phyloP scores from a whole-genome alignment of 2,797 vertebrate genomes.

The Lacerta viridis region DNA sequence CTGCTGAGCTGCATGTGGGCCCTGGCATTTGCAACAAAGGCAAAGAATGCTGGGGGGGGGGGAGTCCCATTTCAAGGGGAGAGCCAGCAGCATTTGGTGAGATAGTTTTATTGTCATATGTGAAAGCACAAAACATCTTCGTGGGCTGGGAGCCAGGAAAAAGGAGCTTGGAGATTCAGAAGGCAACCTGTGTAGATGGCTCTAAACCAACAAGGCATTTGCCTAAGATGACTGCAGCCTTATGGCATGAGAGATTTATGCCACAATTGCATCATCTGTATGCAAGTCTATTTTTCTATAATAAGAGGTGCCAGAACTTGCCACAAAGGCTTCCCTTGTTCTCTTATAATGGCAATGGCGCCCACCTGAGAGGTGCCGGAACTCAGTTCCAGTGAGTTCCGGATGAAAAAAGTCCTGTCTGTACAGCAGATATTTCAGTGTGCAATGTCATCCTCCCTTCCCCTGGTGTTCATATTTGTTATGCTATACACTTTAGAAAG shows the following conservation, averaged over 20 bases:
- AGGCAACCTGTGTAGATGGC: conserved; percentile 9
- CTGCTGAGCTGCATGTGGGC: neutral
- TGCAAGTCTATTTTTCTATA: too few relatives aligned
- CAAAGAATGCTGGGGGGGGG: neutral
- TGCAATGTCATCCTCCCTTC: neutral
- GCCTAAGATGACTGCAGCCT: neutral
- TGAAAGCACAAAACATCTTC: neutral
- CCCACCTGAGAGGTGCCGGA: too few relatives aligned
- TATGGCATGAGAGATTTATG: conserved; percentile 1
- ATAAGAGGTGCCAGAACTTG: too few relatives aligned
- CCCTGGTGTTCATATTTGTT: neutral
- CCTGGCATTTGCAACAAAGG: neutral
- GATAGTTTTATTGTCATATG: conserved; percentile 22
- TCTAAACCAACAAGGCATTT: neutral
- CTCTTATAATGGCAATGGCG: too few relatives aligned
- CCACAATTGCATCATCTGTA: neutral
- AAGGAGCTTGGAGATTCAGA: conserved; percentile 37
- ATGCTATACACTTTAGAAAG: neutral
- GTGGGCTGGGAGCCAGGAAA: neutral
- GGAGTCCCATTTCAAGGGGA: neutral
- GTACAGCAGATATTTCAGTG: neutral
- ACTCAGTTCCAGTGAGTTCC: too few relatives aligned
- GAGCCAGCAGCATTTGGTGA: conserved; percentile 26
- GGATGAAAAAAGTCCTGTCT: too few relatives aligned
- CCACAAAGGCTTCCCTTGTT: too few relatives aligned